Evolutionary conservation across 2,888 invertebrate species (phyloP).

Genomic region (Lithophane ornitopus): DNA sequence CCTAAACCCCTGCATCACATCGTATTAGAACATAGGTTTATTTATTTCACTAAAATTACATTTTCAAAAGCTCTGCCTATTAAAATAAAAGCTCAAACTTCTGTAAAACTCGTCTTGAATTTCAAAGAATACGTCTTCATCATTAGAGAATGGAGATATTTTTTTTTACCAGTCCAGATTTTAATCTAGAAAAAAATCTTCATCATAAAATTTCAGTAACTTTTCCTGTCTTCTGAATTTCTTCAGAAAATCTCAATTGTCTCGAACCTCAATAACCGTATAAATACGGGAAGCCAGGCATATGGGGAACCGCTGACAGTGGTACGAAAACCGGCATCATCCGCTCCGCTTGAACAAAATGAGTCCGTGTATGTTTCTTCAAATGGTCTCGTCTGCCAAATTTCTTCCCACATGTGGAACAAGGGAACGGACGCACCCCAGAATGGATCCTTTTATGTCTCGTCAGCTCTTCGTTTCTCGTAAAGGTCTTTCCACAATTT

Average conservation of each 20-base stretch:
- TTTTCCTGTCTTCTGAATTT: slow-evolving; percentile 39
- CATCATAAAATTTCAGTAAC: background rate
- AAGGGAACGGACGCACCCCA: slow-evolving; percentile 96
- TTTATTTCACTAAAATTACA: background rate
- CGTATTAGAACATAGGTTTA: slow-evolving; percentile 1
- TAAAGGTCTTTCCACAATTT: slow-evolving; percentile 97
- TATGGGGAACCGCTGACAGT: slow-evolving; percentile 88
- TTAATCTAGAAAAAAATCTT: background rate
- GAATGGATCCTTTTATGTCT: slow-evolving; percentile 97
- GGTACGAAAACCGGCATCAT: slow-evolving; percentile 92
- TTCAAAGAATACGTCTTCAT: background rate
- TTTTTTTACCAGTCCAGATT: background rate
- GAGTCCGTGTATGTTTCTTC: slow-evolving; percentile 98
- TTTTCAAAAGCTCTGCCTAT: background rate
- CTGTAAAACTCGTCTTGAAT: background rate
- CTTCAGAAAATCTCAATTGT: slow-evolving; percentile 27
- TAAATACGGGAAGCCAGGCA: slow-evolving; percentile 86
- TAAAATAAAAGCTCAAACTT: slow-evolving; percentile 2
- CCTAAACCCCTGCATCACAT: slow-evolving; percentile 16
- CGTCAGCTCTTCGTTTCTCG: slow-evolving; percentile 97
- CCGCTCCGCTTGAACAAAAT: slow-evolving; percentile 91
- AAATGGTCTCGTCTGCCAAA: slow-evolving; percentile 98
- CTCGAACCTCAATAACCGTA: slow-evolving; percentile 88
- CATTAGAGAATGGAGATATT: too few species aligned
- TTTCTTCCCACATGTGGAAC: slow-evolving; percentile 96